These are phyloP conservation scores for Hipparchia semele DNA, from an alignment of 2,888 invertebrate species.

Conservation along the genomic window DNA sequence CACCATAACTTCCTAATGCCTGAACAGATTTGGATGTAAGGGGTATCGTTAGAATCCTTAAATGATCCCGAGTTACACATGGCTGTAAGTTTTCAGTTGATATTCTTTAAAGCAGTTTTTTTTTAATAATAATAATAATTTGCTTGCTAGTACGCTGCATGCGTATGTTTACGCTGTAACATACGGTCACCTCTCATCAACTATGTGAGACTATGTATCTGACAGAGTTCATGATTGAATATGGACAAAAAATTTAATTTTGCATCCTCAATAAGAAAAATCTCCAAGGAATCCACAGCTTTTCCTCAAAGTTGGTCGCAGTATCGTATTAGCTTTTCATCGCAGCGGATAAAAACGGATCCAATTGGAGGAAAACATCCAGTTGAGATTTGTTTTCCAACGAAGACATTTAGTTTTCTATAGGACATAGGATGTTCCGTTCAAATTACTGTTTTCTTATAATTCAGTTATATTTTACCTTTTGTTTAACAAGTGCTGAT, in stretches of 20 bases:
- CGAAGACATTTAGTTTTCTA: constrained; percentile 12
- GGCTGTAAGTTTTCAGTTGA: no score
- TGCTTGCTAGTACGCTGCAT: no score
- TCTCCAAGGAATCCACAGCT: constrained; percentile 13
- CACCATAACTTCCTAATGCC: no score
- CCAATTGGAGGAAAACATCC: constrained; percentile 25
- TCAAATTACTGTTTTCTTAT: neutral
- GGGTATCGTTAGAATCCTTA: no score
- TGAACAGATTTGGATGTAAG: no score
- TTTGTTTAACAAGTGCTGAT: constrained; percentile 14
- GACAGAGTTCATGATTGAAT: no score
- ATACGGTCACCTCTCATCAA: no score
- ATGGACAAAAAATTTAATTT: neutral
- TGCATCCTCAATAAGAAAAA: neutral
- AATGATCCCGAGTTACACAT: no score
- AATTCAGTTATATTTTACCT: neutral
- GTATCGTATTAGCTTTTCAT: constrained; percentile 13
- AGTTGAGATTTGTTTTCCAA: constrained; percentile 26
- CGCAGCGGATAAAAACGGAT: constrained; percentile 30
- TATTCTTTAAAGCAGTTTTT: no score
- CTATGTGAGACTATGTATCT: no score
- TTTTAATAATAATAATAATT: no score
- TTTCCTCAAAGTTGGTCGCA: constrained; percentile 18
- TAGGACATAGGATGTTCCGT: constrained; percentile 7
- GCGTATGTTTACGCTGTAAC: no score